A percentile compares a stretch with the other conserved stretches of the same genome.
phyloP scores from a whole-genome alignment of 2,113 vertebrate species.

The Diglossa brunneiventris region DNA sequence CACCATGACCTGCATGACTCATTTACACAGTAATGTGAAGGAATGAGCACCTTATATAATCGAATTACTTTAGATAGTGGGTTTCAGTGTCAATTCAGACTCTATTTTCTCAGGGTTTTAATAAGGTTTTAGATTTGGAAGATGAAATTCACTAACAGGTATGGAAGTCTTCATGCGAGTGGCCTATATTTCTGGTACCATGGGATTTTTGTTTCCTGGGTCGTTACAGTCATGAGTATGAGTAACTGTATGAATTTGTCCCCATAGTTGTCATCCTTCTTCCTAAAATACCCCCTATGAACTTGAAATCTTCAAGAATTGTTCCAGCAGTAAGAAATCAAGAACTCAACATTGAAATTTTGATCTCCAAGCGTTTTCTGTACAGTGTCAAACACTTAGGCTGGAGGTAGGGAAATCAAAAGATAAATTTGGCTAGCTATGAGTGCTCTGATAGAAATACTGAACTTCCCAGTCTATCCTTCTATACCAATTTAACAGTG shows the following conservation, averaged over 20 bases:
- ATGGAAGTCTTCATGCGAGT: background rate
- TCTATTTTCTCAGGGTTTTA: background rate
- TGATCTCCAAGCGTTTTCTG: background rate
- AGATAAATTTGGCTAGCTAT: background rate
- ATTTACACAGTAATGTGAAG: background rate
- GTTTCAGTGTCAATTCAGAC: background rate
- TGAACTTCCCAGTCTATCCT: background rate
- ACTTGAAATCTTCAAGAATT: background rate
- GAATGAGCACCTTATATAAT: background rate
- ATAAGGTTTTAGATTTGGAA: background rate
- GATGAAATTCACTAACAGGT: background rate
- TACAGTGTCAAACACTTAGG: background rate
- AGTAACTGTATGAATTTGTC: background rate
- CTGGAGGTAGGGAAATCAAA: background rate
- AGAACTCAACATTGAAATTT: background rate
- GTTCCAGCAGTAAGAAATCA: background rate
- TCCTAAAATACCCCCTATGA: background rate
- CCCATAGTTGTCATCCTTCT: background rate
- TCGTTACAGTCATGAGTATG: background rate
- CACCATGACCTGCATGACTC: background rate
- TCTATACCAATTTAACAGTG: background rate
- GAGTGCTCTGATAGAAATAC: background rate
- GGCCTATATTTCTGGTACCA: background rate
- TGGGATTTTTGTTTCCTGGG: background rate
- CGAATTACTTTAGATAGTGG: background rate